These are phyloP conservation scores for Leptinotarsa haldemani DNA, from an alignment of 2,888 invertebrate genomes.

Conservation along the genomic window DNA sequence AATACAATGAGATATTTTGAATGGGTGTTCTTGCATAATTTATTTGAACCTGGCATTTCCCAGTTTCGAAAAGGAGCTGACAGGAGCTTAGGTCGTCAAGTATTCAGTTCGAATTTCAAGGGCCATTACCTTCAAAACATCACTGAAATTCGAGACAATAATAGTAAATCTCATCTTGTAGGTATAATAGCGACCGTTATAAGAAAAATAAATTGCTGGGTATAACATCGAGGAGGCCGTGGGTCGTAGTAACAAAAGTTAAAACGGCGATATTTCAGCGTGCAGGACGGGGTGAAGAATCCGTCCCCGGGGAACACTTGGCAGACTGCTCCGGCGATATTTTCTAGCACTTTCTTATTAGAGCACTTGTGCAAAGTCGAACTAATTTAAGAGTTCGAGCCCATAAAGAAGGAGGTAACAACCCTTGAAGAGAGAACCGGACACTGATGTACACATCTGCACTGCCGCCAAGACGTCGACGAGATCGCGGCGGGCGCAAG, in stretches of 20 bases:
- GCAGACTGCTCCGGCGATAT: constrained; percentile 60
- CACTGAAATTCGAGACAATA: constrained; percentile 39
- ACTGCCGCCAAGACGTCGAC: constrained; percentile 48
- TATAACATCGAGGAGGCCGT: constrained; percentile 39
- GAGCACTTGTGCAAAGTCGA: constrained; percentile 65
- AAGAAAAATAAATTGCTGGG: constrained; percentile 47
- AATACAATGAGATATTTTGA: too few relatives aligned
- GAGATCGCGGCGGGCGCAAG: constrained; percentile 48
- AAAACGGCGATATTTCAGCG: constrained; percentile 57
- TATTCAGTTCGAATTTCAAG: constrained; percentile 31
- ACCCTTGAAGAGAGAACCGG: constrained; percentile 62
- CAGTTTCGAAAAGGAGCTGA: neutral
- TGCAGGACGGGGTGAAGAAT: constrained; percentile 58
- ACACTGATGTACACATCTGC: constrained; percentile 62
- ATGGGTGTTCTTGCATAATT: too few relatives aligned
- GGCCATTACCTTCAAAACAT: constrained; percentile 31
- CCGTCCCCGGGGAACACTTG: constrained; percentile 60
- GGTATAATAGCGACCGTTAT: constrained; percentile 45
- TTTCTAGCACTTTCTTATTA: constrained; percentile 65
- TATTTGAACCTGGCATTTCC: neutral
- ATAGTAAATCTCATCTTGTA: constrained; percentile 43
- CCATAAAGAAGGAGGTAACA: constrained; percentile 66
- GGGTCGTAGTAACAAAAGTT: constrained; percentile 52
- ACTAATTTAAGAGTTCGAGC: constrained; percentile 66
- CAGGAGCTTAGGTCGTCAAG: neutral